Evolutionary conservation across 2,888 invertebrate species (phyloP).

Genomic region (Clanis bilineata): DNA sequence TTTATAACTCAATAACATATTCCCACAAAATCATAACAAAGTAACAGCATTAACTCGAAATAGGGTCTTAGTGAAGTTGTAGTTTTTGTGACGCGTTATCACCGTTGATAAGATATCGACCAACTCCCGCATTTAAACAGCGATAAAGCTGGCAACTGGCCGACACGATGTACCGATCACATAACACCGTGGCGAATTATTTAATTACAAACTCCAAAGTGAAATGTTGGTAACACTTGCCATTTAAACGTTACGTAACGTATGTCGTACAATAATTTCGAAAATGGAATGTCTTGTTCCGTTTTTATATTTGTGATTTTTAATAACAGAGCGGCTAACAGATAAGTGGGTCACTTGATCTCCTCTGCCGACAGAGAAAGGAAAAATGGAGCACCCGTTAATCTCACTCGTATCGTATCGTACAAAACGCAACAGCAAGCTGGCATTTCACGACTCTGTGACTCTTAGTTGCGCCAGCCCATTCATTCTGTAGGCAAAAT

Average conservation of each 20-base stretch:
- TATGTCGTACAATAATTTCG: neutral
- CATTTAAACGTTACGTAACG: neutral
- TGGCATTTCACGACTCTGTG: no score
- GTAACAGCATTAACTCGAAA: neutral
- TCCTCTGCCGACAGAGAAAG: no score
- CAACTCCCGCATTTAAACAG: conserved; percentile 38
- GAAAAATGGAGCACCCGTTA: no score
- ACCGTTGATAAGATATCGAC: conserved; percentile 43
- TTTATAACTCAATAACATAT: neutral
- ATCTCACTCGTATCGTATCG: no score
- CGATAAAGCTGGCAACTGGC: conserved; percentile 28
- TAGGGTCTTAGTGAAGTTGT: neutral
- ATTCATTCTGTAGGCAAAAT: no score
- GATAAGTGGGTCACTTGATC: no score
- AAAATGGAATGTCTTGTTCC: neutral
- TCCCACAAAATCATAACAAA: neutral
- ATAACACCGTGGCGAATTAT: conserved; percentile 7
- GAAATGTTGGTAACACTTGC: conserved; percentile 1
- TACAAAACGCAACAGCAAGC: no score
- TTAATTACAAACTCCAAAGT: neutral
- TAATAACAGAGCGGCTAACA: no score
- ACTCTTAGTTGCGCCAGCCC: no score
- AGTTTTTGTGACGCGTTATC: conserved; percentile 32
- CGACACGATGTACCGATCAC: neutral
- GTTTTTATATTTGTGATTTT: neutral